Conservation (phyloP, 2,113 vertebrate species). For the Lonchura striata region DNA sequence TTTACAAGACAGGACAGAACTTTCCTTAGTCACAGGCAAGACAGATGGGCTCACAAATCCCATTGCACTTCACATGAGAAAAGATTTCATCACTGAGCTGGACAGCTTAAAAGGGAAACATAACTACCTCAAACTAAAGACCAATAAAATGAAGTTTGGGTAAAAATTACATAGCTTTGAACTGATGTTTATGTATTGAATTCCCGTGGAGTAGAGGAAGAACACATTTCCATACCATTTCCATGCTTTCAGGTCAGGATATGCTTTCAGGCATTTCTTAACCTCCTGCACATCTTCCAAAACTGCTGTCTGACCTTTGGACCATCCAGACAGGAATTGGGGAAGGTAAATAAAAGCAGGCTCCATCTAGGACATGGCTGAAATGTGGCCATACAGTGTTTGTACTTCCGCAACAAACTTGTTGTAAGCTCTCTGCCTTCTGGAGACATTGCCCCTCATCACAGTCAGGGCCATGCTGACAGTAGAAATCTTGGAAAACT, state of each 20-base stretch:
- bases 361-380: neutral
- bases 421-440: neutral
- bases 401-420: neutral
- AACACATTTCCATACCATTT: neutral
- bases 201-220: neutral
- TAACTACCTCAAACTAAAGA: neutral
- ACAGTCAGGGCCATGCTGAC: neutral
- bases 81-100: neutral
- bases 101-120: neutral
- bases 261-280: neutral
- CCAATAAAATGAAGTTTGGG: neutral
- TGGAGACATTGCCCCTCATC: neutral
- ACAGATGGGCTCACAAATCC: neutral
- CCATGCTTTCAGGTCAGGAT: neutral
- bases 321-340: neutral
- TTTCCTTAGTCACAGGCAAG: conserved; percentile 28
- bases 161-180: neutral
- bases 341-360: neutral
- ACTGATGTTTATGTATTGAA: neutral
- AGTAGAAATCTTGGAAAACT: neutral
- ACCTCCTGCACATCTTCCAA: neutral
- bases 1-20: neutral
- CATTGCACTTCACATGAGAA: neutral
- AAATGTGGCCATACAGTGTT: neutral
- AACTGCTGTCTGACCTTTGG: neutral